Evolutionary conservation across 2,888 invertebrate species (phyloP).

Genomic region (Subacronicta megacephala): DNA sequence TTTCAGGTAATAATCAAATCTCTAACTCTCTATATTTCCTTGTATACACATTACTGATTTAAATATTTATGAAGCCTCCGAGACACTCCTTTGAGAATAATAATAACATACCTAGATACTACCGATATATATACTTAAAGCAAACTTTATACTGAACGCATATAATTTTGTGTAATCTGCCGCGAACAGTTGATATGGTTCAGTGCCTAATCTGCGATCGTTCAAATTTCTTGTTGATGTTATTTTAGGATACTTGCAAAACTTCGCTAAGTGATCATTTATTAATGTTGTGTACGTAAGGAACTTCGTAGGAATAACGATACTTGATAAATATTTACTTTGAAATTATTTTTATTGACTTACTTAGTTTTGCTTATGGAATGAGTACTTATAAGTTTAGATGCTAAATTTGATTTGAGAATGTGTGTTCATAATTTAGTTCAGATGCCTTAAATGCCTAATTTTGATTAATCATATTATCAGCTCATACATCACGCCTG

Average conservation of each 20-base stretch:
- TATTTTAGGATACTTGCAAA: conserved; percentile 38
- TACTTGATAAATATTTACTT: conserved; percentile 14
- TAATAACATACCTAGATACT: too few species aligned
- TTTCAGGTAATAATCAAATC: too few species aligned
- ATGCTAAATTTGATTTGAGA: neutral
- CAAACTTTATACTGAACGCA: conserved; percentile 18
- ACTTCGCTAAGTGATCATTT: conserved; percentile 27
- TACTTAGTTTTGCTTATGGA: too few species aligned
- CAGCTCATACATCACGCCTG: too few species aligned
- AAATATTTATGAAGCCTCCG: neutral
- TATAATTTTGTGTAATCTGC: conserved; percentile 39
- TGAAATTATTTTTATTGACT: conserved; percentile 8
- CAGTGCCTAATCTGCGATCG: conserved; percentile 27
- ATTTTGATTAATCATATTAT: too few species aligned
- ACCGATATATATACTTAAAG: neutral
- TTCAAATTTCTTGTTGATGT: conserved; percentile 32
- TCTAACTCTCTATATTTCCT: neutral
- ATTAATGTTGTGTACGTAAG: conserved; percentile 19
- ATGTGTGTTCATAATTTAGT: too few species aligned
- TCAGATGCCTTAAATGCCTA: too few species aligned
- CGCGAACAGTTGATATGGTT: conserved; percentile 27
- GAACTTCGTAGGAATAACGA: conserved; percentile 6
- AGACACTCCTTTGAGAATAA: neutral
- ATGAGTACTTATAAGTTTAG: neutral
- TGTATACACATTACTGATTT: neutral